phyloP scores from a whole-genome alignment of 2,113 vertebrate species.

The Grallaria varia region DNA sequence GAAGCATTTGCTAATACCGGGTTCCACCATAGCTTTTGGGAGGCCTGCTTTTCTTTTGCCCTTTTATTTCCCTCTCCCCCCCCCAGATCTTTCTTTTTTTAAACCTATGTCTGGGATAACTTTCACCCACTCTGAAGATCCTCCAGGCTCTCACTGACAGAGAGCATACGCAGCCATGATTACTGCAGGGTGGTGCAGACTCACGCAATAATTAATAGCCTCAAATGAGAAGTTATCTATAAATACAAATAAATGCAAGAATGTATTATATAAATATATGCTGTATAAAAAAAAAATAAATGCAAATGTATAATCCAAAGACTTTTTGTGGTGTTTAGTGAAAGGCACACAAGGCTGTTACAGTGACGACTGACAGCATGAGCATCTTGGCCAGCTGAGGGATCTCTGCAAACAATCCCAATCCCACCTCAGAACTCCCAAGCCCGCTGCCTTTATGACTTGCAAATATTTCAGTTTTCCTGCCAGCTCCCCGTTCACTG shows the following conservation, averaged over 20 bases:
- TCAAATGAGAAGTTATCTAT: background rate
- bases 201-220: background rate
- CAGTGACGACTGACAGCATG: background rate
- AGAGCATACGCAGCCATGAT: background rate
- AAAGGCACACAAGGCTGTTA: background rate
- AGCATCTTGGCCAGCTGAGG: background rate
- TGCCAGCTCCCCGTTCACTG: background rate
- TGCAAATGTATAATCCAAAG: background rate
- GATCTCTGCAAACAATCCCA: background rate
- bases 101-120: background rate
- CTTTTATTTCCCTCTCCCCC: too few relatives aligned
- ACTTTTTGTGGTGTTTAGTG: background rate
- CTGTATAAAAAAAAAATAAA: background rate
- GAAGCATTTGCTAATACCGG: conserved; percentile 51
- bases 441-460: background rate
- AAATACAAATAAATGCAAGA: background rate
- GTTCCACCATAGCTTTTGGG: conserved; percentile 52
- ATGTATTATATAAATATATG: background rate
- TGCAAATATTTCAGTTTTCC: background rate
- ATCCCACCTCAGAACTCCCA: background rate
- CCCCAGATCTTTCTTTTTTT: conserved; percentile 30
- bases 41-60: conserved; percentile 34
- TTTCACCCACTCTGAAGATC: conserved; percentile 39
- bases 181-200: background rate
- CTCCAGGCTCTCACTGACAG: background rate